Base-by-base conservation (phyloP, 1,140 invertebrate species). In the Drosophila pachea region DNA sequence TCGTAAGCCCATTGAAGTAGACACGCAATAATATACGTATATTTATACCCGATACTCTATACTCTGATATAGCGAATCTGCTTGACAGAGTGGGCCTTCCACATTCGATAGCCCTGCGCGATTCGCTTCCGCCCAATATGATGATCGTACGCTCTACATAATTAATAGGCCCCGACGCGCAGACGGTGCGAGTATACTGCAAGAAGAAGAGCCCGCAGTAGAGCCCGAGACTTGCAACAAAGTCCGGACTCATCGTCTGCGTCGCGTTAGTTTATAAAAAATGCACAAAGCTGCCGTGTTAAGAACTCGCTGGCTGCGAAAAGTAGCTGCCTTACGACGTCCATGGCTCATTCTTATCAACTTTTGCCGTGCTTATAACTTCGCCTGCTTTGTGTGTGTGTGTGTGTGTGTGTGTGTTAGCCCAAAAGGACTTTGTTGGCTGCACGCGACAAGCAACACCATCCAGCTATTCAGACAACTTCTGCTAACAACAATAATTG, bases 301-400 rank as follows among this genome's bases (percentile, higher is more conserved):
- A 86, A 84, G 79, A 76, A 76, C 78, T 71, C 68, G 55, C 69
- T 61, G 65, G 60, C 64, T 50, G 62, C 56, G 68, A 76, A 78
- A 74, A 86, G 81, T 79, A 75, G 76, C 81, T 84, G 81, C 79
- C 73, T 73, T 75, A 83, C 79, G 76, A 83, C 79, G 78, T 83
- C 78, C 84, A 83, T 84, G 79, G 78, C 81, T 84, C 81, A 86
- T 84, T 86, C 81, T 86, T 84, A 84, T 84, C 79, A 84, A 84
- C 73, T 84, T 84, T 84, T 74, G 76, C 70, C 82, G 70, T 84
- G 81, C 81, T 84, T 84, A 79, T 84, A 84, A 84, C 79, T 86
- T 84, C 50, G 62, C 59, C 52, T 31, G 9, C 33, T 49, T 6
- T 60, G 36, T 50, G 38, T 45, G 68, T 54, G 7, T 65, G 49